These are phyloP conservation scores for Galaxias olidus DNA, from an alignment of 2,797 vertebrate species.

Conservation along the genomic window DNA sequence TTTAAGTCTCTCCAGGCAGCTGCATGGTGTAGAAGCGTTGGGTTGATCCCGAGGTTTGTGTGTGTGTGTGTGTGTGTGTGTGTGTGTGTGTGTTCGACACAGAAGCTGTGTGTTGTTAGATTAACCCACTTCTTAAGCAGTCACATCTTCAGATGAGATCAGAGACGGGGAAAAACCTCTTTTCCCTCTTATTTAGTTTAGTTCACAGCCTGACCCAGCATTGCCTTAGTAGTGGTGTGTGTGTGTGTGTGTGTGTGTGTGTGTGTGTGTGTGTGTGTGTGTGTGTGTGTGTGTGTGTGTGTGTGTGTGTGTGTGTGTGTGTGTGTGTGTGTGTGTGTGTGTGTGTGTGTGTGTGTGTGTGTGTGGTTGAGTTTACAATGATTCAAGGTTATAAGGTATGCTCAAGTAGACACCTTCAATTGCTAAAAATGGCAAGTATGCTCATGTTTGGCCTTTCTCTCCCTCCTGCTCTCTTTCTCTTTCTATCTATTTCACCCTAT, in stretches of 20 bases:
- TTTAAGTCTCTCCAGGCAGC: too few relatives aligned
- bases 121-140: constrained; percentile 37
- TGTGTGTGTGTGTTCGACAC: not conserved
- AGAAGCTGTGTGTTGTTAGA: constrained; percentile 9
- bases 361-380: not conserved
- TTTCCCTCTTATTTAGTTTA: not conserved
- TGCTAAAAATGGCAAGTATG: not conserved
- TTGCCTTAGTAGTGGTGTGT: constrained; percentile 15
- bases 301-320: constrained; percentile 1
- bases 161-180: constrained; percentile 16
- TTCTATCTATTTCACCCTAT: not conserved
- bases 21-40: too few relatives aligned
- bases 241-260: constrained; percentile 2
- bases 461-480: not conserved
- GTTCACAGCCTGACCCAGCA: not conserved
- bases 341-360: not conserved
- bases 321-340: not conserved
- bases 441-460: not conserved
- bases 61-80: constrained; percentile 1
- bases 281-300: too few relatives aligned
- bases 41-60: too few relatives aligned
- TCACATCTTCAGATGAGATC: constrained; percentile 9
- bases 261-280: constrained; percentile 3
- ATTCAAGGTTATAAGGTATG: too few relatives aligned
- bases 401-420: not conserved